phyloP scores from a whole-genome alignment of 2,113 vertebrate genomes.

The Gymnobelideus leadbeateri region DNA sequence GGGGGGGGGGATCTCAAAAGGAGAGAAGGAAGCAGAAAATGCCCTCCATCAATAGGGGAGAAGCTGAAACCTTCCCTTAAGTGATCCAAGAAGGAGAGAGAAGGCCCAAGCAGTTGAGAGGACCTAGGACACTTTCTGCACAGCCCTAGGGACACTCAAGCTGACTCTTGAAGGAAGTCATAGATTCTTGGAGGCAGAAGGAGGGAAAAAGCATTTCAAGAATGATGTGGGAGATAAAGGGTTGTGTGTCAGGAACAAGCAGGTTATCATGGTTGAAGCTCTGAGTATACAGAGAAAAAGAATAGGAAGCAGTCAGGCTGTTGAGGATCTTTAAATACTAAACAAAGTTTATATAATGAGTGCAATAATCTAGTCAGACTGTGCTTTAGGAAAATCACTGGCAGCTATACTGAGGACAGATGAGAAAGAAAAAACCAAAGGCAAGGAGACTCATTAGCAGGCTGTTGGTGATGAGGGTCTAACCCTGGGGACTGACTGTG shows the following conservation, averaged over 20 bases:
- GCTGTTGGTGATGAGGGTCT: neutral
- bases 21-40: neutral
- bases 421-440: neutral
- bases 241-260: neutral
- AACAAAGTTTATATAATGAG: neutral
- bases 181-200: neutral
- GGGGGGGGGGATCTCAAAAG: neutral
- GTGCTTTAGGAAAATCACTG: neutral
- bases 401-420: neutral
- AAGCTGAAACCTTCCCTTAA: neutral
- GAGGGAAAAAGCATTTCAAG: neutral
- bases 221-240: neutral
- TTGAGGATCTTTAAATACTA: neutral
- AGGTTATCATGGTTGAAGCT: neutral
- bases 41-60: neutral
- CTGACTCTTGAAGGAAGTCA: neutral
- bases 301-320: neutral
- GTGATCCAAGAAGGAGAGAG: too few relatives aligned
- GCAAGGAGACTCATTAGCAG: neutral
- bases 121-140: too few relatives aligned
- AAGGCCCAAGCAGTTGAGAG: neutral
- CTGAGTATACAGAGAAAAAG: too few relatives aligned
- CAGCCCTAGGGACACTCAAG: too few relatives aligned
- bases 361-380: neutral
- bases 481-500: neutral